Conservation (phyloP, 2,797 vertebrate genomes). For the Linurgus olivaceus region DNA sequence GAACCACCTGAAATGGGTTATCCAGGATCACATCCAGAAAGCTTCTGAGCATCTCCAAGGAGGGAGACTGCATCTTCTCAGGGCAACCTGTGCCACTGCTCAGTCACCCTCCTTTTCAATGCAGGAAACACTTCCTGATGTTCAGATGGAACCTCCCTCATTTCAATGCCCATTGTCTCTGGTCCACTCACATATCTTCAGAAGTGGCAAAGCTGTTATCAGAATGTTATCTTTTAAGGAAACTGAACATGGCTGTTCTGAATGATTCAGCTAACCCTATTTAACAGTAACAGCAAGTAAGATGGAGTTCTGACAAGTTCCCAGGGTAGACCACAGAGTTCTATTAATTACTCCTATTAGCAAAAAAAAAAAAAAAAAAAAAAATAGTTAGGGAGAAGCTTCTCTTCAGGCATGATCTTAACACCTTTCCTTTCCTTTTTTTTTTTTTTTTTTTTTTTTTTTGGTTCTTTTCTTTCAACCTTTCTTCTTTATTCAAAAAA, state of each 20-base stretch:
- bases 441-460: background rate
- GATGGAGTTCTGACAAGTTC: background rate
- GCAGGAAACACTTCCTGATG: background rate
- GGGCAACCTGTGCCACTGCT: background rate
- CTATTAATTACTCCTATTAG: background rate
- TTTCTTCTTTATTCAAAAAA: background rate
- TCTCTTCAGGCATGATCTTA: background rate
- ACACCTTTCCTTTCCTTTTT: background rate
- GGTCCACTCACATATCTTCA: background rate
- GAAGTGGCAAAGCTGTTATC: background rate
- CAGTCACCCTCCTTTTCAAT: background rate
- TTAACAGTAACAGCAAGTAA: background rate
- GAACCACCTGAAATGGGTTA: background rate
- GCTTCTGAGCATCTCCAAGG: background rate
- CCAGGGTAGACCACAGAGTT: background rate
- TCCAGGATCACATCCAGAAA: background rate
- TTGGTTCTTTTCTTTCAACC: background rate
- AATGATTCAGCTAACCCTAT: background rate
- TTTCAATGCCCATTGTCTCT: background rate
- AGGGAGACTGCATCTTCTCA: background rate
- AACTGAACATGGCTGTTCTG: background rate
- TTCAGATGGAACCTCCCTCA: background rate
- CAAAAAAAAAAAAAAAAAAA: background rate
- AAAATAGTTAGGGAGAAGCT: background rate
- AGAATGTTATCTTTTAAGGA: background rate